Conservation (phyloP, 1,140 invertebrate genomes). For the Aphis gossypii region DNA sequence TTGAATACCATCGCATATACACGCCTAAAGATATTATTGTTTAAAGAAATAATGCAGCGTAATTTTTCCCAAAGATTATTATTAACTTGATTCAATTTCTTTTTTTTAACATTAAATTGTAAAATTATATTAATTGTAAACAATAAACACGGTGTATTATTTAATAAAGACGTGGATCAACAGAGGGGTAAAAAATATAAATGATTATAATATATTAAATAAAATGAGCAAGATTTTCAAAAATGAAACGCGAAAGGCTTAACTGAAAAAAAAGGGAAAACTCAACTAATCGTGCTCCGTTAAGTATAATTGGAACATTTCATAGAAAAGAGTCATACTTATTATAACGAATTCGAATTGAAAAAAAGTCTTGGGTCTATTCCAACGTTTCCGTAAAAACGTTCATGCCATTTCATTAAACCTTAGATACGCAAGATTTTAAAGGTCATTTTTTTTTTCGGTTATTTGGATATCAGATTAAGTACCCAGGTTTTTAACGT, state of each 20-base stretch:
- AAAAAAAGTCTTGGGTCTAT: not conserved
- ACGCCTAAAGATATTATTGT: not conserved
- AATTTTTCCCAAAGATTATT: not conserved
- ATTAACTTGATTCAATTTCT: not conserved
- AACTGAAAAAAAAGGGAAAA: not conserved
- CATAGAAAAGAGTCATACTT: not conserved
- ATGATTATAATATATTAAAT: not conserved
- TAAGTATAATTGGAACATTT: constrained; percentile 25
- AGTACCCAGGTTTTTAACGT: not conserved
- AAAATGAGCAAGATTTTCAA: not conserved
- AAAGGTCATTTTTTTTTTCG: not conserved
- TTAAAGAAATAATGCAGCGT: not conserved
- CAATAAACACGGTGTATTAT: not conserved
- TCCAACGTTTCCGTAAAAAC: not conserved
- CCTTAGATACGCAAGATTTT: not conserved
- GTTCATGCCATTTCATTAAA: not conserved
- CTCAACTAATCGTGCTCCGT: not conserved
- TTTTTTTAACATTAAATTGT: not conserved
- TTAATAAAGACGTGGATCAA: not conserved
- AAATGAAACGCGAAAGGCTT: not conserved
- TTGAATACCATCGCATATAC: not conserved
- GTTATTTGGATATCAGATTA: not conserved
- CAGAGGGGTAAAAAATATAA: not conserved
- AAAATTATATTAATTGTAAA: not conserved
- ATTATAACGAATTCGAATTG: not conserved